Evolutionary conservation across 2,113 vertebrate genomes (phyloP), one percentile per base, ranked within the genome.

Genomic region (Coptodon bakossiorum): DNA sequence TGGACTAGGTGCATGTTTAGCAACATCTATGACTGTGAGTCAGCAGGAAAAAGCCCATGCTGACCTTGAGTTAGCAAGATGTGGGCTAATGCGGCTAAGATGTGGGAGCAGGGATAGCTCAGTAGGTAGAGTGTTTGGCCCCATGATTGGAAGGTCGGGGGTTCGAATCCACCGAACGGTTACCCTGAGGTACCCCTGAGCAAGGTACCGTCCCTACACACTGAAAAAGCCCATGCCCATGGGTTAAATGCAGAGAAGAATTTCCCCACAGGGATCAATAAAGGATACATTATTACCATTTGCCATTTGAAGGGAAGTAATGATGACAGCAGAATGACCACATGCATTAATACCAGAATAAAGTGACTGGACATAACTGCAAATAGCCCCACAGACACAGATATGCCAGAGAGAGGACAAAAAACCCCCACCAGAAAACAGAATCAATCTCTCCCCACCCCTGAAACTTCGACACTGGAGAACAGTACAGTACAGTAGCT

Each of bases 291-390:
- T 63, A 34, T 63, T 63, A 63, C 34, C 22, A 22, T 22, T 22
- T 63, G 71, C 95, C 85, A 81, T 89, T 56, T 96, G 90, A 96
- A 71, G 90, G 84, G 96, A 96, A 97, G 93, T 83, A 92, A 73
- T 89, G 88, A 86, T 92, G 95, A 96, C 94, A 96, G 91, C 38
- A 83, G 40, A 59, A 22, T 40, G 48, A 57, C 56, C 80, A 45
- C 56, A 36, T 80, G 83, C 52, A 85, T 90, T 90, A 86, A 81
- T 85, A 71, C 38, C 36, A 63, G 53, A 57, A 81, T 82, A 73
- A 27, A 36, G 79, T 43, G 66, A 45, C 76, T 85, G 79, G 11
- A 73, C 48, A 89, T 76, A 31, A 82, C 27, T 66, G 38, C 17
- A 34, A 7, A 85, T 80, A 85, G 86, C 59, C 68, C 57, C 22